Conservation (phyloP, 2,888 invertebrate species). For the Oligia fasciuncula region DNA sequence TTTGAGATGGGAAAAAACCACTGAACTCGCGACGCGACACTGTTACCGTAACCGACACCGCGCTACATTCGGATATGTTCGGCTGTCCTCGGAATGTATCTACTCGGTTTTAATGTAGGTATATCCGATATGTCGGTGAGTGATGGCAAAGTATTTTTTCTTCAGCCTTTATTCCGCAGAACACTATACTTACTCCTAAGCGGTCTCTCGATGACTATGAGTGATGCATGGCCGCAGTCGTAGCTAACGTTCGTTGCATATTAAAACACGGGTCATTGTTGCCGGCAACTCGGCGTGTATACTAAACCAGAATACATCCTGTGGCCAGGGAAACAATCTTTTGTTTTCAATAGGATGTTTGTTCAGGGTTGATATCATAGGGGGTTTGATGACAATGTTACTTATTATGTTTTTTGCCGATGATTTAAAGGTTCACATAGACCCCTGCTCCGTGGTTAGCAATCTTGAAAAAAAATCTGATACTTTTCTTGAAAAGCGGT, state of each 20-base stretch:
- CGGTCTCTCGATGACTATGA: slow-evolving; percentile 25
- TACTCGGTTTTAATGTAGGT: too few relatives aligned
- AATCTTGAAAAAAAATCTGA: background rate
- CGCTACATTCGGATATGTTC: too few relatives aligned
- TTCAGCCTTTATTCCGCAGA: slow-evolving; percentile 39
- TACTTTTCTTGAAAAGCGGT: background rate
- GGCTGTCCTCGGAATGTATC: too few relatives aligned
- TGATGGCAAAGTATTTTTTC: slow-evolving; percentile 12
- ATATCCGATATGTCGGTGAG: too few relatives aligned
- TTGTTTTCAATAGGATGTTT: slow-evolving; percentile 77
- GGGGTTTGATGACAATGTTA: slow-evolving; percentile 19
- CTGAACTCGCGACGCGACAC: too few relatives aligned
- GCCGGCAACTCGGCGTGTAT: slow-evolving; percentile 73
- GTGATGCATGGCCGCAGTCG: slow-evolving; percentile 53
- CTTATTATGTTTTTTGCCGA: background rate
- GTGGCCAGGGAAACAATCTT: slow-evolving; percentile 77
- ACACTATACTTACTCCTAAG: too few relatives aligned
- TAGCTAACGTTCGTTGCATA: slow-evolving; percentile 73
- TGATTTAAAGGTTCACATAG: background rate
- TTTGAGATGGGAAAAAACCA: too few relatives aligned
- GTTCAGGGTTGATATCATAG: slow-evolving; percentile 41
- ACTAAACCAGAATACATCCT: slow-evolving; percentile 77
- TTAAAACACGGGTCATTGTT: slow-evolving; percentile 79
- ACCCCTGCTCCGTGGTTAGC: background rate
- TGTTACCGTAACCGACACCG: too few relatives aligned